phyloP scores from a whole-genome alignment of 2,888 invertebrate species.

The Pharmacophagus antenor region DNA sequence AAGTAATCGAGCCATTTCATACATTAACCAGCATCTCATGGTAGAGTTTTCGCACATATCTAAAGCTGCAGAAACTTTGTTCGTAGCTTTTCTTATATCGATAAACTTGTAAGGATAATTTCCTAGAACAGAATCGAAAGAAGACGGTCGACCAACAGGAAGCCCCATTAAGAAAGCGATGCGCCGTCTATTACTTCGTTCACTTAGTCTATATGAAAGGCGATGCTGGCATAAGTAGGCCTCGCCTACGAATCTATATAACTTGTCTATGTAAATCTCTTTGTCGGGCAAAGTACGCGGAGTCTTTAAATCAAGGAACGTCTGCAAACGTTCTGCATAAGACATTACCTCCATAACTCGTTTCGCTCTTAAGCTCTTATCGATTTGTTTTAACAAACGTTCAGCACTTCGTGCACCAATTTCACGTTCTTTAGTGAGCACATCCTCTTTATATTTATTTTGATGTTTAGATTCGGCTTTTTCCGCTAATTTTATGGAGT shows the following conservation, averaged over 20 bases:
- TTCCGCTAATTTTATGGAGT: slow-evolving; percentile 66
- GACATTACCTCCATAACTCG: slow-evolving; percentile 66
- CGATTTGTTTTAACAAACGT: slow-evolving; percentile 57
- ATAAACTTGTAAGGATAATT: slow-evolving; percentile 70
- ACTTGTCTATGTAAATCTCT: slow-evolving; percentile 62
- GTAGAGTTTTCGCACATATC: slow-evolving; percentile 74
- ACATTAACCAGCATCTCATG: slow-evolving; percentile 74
- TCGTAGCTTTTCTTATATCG: slow-evolving; percentile 62
- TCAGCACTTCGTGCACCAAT: slow-evolving; percentile 63
- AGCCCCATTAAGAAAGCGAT: slow-evolving; percentile 73
- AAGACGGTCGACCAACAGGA: slow-evolving; percentile 64
- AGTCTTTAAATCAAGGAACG: slow-evolving; percentile 66
- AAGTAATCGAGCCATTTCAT: slow-evolving; percentile 65
- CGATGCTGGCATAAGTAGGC: slow-evolving; percentile 67
- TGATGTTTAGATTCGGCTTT: slow-evolving; percentile 68
- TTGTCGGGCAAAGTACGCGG: slow-evolving; percentile 68
- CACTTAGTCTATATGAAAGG: slow-evolving; percentile 68
- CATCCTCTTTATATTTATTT: slow-evolving; percentile 59
- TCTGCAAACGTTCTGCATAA: slow-evolving; percentile 71
- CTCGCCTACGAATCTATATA: slow-evolving; percentile 69
- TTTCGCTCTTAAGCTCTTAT: slow-evolving; percentile 57
- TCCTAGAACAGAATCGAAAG: slow-evolving; percentile 74
- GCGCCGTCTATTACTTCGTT: slow-evolving; percentile 68
- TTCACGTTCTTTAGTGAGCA: slow-evolving; percentile 61
- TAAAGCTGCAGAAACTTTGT: slow-evolving; percentile 54